A percentile compares a stretch with the other conserved stretches of the same genome.
phyloP scores from a whole-genome alignment of 2,113 vertebrate genomes.

The Notothenia rossii region DNA sequence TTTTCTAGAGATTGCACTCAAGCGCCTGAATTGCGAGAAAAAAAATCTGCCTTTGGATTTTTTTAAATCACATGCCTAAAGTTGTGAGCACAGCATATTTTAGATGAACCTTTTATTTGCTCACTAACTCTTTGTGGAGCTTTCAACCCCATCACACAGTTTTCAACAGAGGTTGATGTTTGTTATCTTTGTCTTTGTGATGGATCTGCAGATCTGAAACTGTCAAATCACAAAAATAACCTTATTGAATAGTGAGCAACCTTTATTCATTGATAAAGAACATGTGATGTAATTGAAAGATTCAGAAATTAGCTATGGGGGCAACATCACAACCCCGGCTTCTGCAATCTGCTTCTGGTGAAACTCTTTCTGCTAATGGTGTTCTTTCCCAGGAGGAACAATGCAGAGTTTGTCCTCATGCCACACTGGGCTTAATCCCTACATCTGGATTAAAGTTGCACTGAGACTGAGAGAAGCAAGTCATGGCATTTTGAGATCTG shows the following conservation, averaged over 20 bases:
- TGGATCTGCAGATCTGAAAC: too few species aligned
- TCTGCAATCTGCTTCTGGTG: slow-evolving; percentile 17
- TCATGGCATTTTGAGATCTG: slow-evolving; percentile 34
- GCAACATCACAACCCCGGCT: slow-evolving; percentile 31
- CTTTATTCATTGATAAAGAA: not conserved
- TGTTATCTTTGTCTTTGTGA: not conserved
- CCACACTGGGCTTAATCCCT: slow-evolving; percentile 63
- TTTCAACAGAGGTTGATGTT: not conserved
- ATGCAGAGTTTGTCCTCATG: slow-evolving; percentile 61
- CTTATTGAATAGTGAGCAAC: too few species aligned
- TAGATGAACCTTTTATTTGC: not conserved
- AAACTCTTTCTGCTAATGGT: slow-evolving; percentile 35
- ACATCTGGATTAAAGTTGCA: slow-evolving; percentile 65
- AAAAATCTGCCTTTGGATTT: too few species aligned
- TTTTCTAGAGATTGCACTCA: not conserved
- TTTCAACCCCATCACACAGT: not conserved
- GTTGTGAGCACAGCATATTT: not conserved
- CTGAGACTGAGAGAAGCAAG: slow-evolving; percentile 57
- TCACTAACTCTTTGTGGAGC: not conserved
- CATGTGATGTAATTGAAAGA: too few species aligned
- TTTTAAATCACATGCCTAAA: not conserved
- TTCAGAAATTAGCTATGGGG: not conserved
- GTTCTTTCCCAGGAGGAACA: slow-evolving; percentile 70
- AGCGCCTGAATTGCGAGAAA: not conserved
- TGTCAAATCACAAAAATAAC: too few species aligned